A percentile compares a stretch with the other conserved stretches of the same genome.
Conservation (phyloP, 2,888 invertebrate species). For the Pristionchus maxplancki region DNA sequence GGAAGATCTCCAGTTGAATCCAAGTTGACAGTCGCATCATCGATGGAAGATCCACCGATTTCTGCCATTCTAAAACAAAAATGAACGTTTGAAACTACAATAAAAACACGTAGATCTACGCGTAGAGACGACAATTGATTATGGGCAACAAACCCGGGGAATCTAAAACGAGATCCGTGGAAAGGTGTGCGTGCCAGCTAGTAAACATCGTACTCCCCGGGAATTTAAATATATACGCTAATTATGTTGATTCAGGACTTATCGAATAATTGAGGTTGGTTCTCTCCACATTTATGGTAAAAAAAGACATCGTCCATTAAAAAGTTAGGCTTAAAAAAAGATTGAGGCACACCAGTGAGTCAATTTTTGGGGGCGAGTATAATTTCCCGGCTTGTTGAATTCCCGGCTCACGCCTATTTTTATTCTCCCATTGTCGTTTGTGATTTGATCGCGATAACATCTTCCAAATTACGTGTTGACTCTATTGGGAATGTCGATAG, state of each 20-base stretch:
- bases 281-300: too few relatives aligned
- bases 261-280: too few relatives aligned
- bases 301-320: too few relatives aligned
- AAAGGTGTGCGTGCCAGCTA: background rate
- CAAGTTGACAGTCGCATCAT: background rate
- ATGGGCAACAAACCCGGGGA: too few relatives aligned
- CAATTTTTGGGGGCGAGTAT: too few relatives aligned
- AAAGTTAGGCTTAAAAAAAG: too few relatives aligned
- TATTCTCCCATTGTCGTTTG: background rate
- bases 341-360: too few relatives aligned
- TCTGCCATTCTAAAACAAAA: conserved; percentile 30
- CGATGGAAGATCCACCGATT: conserved; percentile 32
- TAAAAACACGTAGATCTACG: background rate
- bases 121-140: background rate
- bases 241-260: too few relatives aligned
- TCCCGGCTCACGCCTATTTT: background rate
- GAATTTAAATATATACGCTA: too few relatives aligned
- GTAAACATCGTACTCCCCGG: too few relatives aligned
- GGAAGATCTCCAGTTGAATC: background rate
- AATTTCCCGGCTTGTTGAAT: background rate
- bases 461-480: background rate
- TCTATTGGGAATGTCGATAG: background rate
- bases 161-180: background rate
- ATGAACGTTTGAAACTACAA: too few relatives aligned
- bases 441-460: background rate